Base-by-base conservation (phyloP, 2,888 invertebrate species). In the Mimachlamys varia region DNA sequence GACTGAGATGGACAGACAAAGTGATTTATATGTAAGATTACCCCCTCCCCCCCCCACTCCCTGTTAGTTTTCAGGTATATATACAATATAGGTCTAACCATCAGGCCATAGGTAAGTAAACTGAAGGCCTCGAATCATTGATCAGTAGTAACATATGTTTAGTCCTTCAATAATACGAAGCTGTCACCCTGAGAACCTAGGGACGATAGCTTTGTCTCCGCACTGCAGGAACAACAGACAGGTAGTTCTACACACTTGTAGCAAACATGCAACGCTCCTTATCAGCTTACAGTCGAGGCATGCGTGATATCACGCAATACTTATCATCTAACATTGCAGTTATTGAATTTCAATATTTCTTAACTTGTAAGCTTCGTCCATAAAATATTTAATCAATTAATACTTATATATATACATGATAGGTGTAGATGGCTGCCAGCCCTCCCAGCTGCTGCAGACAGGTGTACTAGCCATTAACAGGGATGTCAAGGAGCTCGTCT, bases 291-390 rank as follows among this genome's bases (percentile, higher is more conserved):
- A 62, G 33, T 27, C 33, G 19, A 5, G 7, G 27, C 5, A 27
- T 33, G 76, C 33, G 2, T 27, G 76, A 76, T 27, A 76, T 0
- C 3, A 33, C 33, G 22, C 33, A 10, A 76, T 27, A 76, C 53
- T 53, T 62, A 33, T 27, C 76, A 76, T 10, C 22, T 76, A 27
- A 76, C 33, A 33, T 7, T 5, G 33, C 33, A 76, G n/a, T 33
- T 76, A 76, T 76, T 76, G 76, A 33, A 76, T 33, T 33, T 76
- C 76, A 76, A 76, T 76, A 76, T 76, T 33, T 76, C 27, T 76
- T 33, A 27, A 33, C 5, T 76, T 22, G 27, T 22, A 12, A 76
- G 33, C 27, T 27, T 33, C 27, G 2, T 76, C 27, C 27, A 27
- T 27, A 76, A 76, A 33, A 27, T 33, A 76, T 76, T 76, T 76